phyloP scores from a whole-genome alignment of 2,888 invertebrate genomes.

The Leptinotarsa peninsularis region DNA sequence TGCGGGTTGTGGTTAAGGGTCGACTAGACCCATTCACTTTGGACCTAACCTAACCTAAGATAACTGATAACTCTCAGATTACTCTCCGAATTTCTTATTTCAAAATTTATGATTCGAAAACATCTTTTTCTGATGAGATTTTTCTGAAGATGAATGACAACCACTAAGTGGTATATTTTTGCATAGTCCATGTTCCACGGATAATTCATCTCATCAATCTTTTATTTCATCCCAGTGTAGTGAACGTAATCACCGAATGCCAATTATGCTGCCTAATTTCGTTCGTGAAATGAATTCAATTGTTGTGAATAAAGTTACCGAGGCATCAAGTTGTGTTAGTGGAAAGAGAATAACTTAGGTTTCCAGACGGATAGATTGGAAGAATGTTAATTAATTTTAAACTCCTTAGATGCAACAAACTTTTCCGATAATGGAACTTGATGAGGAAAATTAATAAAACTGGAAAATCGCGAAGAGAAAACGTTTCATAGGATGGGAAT shows the following conservation, averaged over 20 bases:
- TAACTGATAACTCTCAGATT: too few relatives aligned
- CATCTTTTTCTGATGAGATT: not conserved
- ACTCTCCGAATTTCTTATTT: too few relatives aligned
- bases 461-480: constrained; percentile 24
- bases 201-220: constrained; percentile 11
- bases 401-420: constrained; percentile 59
- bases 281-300: constrained; percentile 34
- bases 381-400: constrained; percentile 65
- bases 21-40: too few relatives aligned
- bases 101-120: not conserved
- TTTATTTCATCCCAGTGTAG: not conserved
- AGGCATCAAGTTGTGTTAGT: constrained; percentile 48
- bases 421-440: constrained; percentile 56
- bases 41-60: too few relatives aligned
- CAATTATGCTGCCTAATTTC: constrained; percentile 31
- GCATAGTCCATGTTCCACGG: not conserved
- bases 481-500: constrained; percentile 23
- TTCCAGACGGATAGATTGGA: constrained; percentile 62
- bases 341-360: constrained; percentile 58
- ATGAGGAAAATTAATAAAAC: constrained; percentile 49
- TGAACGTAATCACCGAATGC: constrained; percentile 11
- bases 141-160: not conserved
- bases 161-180: not conserved
- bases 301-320: constrained; percentile 39
- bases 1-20: too few relatives aligned